Conservation (phyloP, 2,888 invertebrate genomes). For the Torymus tubicola region DNA sequence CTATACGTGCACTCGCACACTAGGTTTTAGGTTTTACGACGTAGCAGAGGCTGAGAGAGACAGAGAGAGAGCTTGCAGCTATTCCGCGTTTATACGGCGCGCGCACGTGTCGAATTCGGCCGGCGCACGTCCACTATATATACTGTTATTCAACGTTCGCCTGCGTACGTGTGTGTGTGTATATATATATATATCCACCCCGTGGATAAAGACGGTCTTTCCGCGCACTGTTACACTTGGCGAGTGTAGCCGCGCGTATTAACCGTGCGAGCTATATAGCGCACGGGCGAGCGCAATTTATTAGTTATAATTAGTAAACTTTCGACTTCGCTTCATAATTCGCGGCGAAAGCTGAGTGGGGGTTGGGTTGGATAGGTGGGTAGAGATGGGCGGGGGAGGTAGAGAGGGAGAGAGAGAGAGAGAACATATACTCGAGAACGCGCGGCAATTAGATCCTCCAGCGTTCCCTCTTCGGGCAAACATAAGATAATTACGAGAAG, state of each 20-base stretch:
- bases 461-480: slow-evolving; percentile 26
- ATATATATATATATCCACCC: neutral
- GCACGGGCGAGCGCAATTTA: slow-evolving; percentile 45
- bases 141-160: slow-evolving; percentile 39
- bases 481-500: slow-evolving; percentile 45
- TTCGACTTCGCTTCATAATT: slow-evolving; percentile 52
- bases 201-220: neutral
- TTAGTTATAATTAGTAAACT: slow-evolving; percentile 62
- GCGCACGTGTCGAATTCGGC: slow-evolving; percentile 41
- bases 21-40: slow-evolving; percentile 44
- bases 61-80: slow-evolving; percentile 18
- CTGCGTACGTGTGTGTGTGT: slow-evolving; percentile 2
- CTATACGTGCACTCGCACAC: neutral
- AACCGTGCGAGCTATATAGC: slow-evolving; percentile 17
- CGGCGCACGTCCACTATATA: slow-evolving; percentile 25
- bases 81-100: slow-evolving; percentile 26
- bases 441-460: slow-evolving; percentile 45
- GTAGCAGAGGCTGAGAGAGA: neutral
- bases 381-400: neutral
- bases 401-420: neutral
- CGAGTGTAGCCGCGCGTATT: slow-evolving; percentile 11
- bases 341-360: neutral
- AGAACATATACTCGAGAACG: neutral
- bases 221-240: neutral
- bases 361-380: neutral